Conservation (phyloP, 2,797 vertebrate genomes). For the Petrocephalus sullivani region DNA sequence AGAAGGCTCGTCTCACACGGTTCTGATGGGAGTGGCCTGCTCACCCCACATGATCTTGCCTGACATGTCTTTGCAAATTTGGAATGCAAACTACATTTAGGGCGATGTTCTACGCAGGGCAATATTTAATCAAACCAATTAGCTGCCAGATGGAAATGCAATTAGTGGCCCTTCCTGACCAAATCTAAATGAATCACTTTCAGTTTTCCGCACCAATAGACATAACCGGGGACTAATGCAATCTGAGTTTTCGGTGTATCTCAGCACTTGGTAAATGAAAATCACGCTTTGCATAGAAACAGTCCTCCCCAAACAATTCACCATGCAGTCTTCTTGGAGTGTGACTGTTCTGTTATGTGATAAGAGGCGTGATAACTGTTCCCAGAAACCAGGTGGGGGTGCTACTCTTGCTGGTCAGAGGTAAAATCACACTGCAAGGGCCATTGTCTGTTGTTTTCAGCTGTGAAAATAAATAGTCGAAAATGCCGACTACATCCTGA, state of each 20-base stretch:
- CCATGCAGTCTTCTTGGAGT: neutral
- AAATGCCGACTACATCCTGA: neutral
- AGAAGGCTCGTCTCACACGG: conserved; percentile 38
- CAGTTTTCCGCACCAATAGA: neutral
- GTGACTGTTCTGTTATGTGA: neutral
- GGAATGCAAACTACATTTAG: conserved; percentile 42
- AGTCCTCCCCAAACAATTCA: neutral
- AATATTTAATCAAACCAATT: conserved; percentile 29
- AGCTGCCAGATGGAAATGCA: neutral
- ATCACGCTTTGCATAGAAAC: neutral
- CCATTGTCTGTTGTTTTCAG: neutral
- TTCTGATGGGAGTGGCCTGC: conserved; percentile 22
- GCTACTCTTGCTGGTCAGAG: neutral
- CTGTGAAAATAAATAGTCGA: neutral
- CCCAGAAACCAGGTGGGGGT: neutral
- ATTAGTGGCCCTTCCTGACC: neutral
- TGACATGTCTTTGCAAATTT: conserved; percentile 23
- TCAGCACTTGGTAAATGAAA: neutral
- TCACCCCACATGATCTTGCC: neutral
- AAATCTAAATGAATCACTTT: neutral
- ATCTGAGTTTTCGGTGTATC: neutral
- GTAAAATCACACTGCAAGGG: neutral
- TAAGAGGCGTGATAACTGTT: neutral
- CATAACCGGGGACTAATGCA: neutral
- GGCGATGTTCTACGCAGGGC: conserved; percentile 40